Percentiles rank a stretch among this genome's conserved stretches.
These are phyloP conservation scores for Hirtodrosophila confusa DNA, from an alignment of 2,888 invertebrate genomes.

Conservation along the genomic window DNA sequence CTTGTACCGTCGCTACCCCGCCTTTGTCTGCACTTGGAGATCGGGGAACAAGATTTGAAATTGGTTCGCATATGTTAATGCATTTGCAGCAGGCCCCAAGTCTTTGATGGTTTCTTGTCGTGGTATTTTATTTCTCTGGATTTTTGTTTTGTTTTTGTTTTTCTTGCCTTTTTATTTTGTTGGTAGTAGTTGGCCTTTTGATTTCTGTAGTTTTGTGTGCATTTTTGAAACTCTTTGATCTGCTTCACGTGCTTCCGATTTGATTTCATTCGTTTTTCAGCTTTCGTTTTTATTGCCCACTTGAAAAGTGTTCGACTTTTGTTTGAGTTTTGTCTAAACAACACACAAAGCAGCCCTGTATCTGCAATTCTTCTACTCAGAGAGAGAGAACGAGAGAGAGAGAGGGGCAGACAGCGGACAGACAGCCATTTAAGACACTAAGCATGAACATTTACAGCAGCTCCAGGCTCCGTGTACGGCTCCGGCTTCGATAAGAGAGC, in stretches of 20 bases:
- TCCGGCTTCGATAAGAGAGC: conserved; percentile 32
- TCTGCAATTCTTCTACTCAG: conserved; percentile 19
- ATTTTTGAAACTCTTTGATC: conserved; percentile 58
- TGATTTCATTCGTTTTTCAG: conserved; percentile 51
- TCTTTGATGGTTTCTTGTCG: conserved; percentile 31
- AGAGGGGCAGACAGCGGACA: conserved; percentile 9
- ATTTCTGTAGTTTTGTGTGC: no score
- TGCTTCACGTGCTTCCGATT: conserved; percentile 73
- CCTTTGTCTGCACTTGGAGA: conserved; percentile 6
- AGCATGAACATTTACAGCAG: conserved; percentile 59
- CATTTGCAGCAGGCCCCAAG: conserved; percentile 38
- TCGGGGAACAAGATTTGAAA: conserved; percentile 5
- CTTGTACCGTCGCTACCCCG: no score
- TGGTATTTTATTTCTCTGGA: conserved; percentile 15
- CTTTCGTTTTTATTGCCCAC: conserved; percentile 74
- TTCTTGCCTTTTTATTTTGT: conserved; percentile 15
- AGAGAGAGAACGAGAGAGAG: not conserved
- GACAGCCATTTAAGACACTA: conserved; percentile 60
- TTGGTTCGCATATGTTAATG: conserved; percentile 22
- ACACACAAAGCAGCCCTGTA: conserved; percentile 10
- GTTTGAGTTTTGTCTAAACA: conserved; percentile 56
- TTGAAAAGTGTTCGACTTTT: conserved; percentile 63
- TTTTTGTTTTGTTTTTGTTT: conserved; percentile 24
- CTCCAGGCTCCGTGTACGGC: conserved; percentile 45
- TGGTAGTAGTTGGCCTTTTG: conserved; percentile 13